A percentile compares a stretch with the other conserved stretches of the same genome.
phyloP scores from a whole-genome alignment of 2,888 invertebrate species.

The Mythimna vitellina region DNA sequence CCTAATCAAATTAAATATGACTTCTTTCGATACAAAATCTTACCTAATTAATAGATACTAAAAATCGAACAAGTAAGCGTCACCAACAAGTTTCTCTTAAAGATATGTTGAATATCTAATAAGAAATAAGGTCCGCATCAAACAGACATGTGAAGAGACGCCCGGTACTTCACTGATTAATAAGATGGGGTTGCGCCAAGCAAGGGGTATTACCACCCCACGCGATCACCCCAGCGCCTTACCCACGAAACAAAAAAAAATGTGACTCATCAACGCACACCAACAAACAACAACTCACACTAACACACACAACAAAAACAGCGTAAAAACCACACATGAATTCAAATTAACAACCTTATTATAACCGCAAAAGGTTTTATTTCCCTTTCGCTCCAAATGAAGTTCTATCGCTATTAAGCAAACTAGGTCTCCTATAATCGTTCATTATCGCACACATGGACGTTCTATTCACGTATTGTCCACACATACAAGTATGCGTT shows the following conservation, averaged over 20 bases:
- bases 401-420: slow-evolving; percentile 80
- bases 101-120: slow-evolving; percentile 78
- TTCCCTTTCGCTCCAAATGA: slow-evolving; percentile 60
- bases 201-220: slow-evolving; percentile 88
- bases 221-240: slow-evolving; percentile 88
- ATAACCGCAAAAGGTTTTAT: slow-evolving; percentile 77
- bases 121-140: slow-evolving; percentile 82
- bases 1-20: neutral
- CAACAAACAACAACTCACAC: slow-evolving; percentile 82
- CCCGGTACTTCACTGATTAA: slow-evolving; percentile 90
- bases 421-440: slow-evolving; percentile 89
- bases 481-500: slow-evolving; percentile 88
- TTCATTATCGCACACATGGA: slow-evolving; percentile 89
- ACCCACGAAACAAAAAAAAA: slow-evolving; percentile 91
- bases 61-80: slow-evolving; percentile 30
- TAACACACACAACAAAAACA: slow-evolving; percentile 71
- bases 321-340: slow-evolving; percentile 73
- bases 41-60: neutral
- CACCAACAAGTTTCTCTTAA: slow-evolving; percentile 42
- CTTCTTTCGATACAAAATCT: neutral
- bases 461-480: slow-evolving; percentile 84
- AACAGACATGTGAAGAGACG: slow-evolving; percentile 89
- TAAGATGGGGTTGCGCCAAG: slow-evolving; percentile 90
- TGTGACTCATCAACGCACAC: slow-evolving; percentile 91
- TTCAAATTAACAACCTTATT: slow-evolving; percentile 83